Evolutionary conservation across 1,140 invertebrate genomes (phyloP).

Genomic region (Lucilia sericata): DNA sequence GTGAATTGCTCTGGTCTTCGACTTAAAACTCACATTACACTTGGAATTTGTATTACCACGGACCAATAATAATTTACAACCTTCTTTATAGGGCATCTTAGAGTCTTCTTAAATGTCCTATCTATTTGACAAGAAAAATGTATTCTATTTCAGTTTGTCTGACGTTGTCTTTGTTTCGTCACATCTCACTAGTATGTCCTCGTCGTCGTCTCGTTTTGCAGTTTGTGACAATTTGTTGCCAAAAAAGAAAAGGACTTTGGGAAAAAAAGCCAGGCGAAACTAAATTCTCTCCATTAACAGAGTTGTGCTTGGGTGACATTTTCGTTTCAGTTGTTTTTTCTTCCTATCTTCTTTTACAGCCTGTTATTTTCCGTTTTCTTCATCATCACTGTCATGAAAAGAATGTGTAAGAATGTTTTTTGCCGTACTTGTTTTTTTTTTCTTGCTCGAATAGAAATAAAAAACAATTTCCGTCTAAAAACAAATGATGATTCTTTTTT

Average conservation of each 20-base stretch:
- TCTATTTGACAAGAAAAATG: background rate
- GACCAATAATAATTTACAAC: background rate
- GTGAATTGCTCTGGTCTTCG: too few species aligned
- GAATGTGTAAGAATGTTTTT: background rate
- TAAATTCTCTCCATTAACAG: constrained; percentile 35
- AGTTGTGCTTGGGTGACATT: constrained; percentile 32
- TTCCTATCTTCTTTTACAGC: too few species aligned
- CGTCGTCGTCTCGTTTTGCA: constrained; percentile 9
- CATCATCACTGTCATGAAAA: background rate
- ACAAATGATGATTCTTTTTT: constrained; percentile 27
- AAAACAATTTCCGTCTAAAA: constrained; percentile 41
- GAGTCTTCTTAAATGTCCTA: background rate
- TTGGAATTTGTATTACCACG: too few species aligned
- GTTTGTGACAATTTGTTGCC: constrained; percentile 28
- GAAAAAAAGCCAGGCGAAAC: background rate
- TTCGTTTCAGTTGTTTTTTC: background rate
- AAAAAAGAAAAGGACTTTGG: background rate
- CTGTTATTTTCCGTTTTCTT: background rate
- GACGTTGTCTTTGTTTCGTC: background rate
- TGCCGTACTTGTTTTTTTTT: background rate
- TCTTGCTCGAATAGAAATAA: background rate
- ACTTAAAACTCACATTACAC: too few species aligned
- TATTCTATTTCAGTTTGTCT: background rate
- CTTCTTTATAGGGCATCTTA: background rate
- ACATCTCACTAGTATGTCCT: background rate